A percentile compares a stretch with the other conserved stretches of the same genome.
These are phyloP conservation scores for Drosophila monieri DNA, from an alignment of 2,888 invertebrate species.

Conservation along the genomic window DNA sequence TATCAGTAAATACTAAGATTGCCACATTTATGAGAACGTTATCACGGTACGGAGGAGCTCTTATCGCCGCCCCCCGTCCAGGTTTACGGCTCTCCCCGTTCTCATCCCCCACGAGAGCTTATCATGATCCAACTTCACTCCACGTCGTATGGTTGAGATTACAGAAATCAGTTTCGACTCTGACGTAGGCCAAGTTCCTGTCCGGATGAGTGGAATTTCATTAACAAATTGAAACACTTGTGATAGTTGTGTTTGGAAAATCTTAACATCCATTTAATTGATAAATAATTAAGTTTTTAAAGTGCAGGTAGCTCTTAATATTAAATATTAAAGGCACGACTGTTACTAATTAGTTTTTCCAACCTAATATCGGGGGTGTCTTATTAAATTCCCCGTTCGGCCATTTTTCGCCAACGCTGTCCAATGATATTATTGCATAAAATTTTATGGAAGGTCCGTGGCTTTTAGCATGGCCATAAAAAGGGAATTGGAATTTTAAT, in stretches of 20 bases:
- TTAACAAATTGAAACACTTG: constrained; percentile 3
- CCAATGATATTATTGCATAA: constrained; percentile 64
- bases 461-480: constrained; percentile 73
- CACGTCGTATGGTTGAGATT: constrained; percentile 19
- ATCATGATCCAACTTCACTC: constrained; percentile 44
- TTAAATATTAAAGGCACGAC: neutral
- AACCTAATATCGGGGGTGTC: constrained; percentile 39
- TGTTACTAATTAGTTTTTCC: constrained; percentile 14
- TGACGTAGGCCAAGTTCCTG: constrained; percentile 28
- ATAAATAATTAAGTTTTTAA: neutral
- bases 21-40: constrained; percentile 54
- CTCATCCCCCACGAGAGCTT: constrained; percentile 13
- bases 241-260: neutral
- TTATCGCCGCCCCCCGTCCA: constrained; percentile 52
- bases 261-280: neutral
- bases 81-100: constrained; percentile 4
- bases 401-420: constrained; percentile 59
- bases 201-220: constrained; percentile 17
- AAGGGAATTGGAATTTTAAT: constrained; percentile 52
- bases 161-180: constrained; percentile 38
- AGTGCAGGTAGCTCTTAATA: neutral
- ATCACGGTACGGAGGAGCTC: constrained; percentile 47
- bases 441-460: constrained; percentile 58
- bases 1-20: constrained; percentile 32
- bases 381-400: constrained; percentile 59